Evolutionary conservation across 2,888 invertebrate species (phyloP), one percentile per base, ranked within the genome.

Genomic region (Abscondita cerata): DNA sequence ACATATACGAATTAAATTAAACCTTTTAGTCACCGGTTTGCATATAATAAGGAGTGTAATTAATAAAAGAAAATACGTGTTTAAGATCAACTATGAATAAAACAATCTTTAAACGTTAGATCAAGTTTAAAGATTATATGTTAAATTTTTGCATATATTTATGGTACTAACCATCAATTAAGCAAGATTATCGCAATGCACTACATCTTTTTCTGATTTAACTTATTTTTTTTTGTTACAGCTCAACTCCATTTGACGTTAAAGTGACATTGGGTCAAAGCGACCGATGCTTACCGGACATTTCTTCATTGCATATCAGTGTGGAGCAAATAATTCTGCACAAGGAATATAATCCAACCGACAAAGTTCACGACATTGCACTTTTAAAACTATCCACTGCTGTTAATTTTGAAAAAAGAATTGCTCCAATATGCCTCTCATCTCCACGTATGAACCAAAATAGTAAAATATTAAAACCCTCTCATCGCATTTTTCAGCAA

Each of bases 401-500:
- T 1, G 80, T 83, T 8, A 76, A 78, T 59, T 84, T 85, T 62
- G 84, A 82, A 64, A 80, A 77, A 59, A 77, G 81, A 20, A 82
- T 88, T 46, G 78, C 82, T 1, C 87, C 88, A 0, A 83, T 89
- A 53, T 85, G 85, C 65, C 72, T 89, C 66, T 85, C 87, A 1
- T 75, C 81, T 58, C 80, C 83, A 55, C 82, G 83, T 82, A 72
- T 63, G 71, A 46, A 15, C 31, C 12, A 31, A 6, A 6, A 9
- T 31, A 31, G 31, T 31, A 31, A 4, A 31, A n/a, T n/a, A n/a
- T n/a, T n/a, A n/a, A n/a, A n/a, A n/a, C 31, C 9, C 9, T 31
- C 9, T 9, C 38, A 25, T 59, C 9, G 41, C 11, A n/a, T 52
- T 46, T 31, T 52, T 16, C 69, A 83, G 78, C 81, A 69, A 80